Conservation (phyloP, 2,797 vertebrate genomes). For the Argyrosomus regius region DNA sequence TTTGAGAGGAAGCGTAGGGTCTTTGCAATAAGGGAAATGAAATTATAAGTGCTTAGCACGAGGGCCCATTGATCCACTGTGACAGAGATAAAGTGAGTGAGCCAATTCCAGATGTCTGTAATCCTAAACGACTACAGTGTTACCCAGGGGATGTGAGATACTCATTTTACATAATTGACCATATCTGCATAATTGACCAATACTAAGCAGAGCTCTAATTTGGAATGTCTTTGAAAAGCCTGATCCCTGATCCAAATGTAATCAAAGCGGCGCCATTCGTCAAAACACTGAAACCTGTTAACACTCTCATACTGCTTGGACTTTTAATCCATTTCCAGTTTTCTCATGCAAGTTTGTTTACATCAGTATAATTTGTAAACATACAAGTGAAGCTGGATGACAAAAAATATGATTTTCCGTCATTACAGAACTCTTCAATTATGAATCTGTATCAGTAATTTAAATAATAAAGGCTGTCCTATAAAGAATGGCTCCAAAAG, state of each 20-base stretch:
- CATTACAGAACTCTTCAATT: not conserved
- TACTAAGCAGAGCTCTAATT: slow-evolving; percentile 20
- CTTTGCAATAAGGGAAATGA: slow-evolving; percentile 54
- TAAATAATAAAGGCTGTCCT: not conserved
- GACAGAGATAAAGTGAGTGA: slow-evolving; percentile 66
- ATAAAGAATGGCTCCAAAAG: not conserved
- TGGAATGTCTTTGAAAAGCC: slow-evolving; percentile 23
- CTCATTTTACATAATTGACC: slow-evolving; percentile 52
- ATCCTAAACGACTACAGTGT: slow-evolving; percentile 60
- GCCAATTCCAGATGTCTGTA: slow-evolving; percentile 60
- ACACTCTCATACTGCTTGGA: not conserved
- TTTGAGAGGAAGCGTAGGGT: slow-evolving; percentile 34
- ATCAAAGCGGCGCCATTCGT: not conserved
- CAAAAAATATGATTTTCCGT: not conserved
- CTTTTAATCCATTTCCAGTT: not conserved
- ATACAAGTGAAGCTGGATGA: not conserved
- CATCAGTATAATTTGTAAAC: not conserved
- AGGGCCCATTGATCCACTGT: slow-evolving; percentile 69
- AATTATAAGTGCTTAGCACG: slow-evolving; percentile 69
- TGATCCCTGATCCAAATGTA: slow-evolving; percentile 16
- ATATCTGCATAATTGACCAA: slow-evolving; percentile 42
- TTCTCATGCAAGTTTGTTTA: not conserved
- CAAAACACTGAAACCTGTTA: not conserved
- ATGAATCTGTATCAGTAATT: not conserved
- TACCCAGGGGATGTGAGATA: slow-evolving; percentile 34